Base-by-base conservation (phyloP, 2,888 invertebrate species). In the Ernsta delagoae region DNA sequence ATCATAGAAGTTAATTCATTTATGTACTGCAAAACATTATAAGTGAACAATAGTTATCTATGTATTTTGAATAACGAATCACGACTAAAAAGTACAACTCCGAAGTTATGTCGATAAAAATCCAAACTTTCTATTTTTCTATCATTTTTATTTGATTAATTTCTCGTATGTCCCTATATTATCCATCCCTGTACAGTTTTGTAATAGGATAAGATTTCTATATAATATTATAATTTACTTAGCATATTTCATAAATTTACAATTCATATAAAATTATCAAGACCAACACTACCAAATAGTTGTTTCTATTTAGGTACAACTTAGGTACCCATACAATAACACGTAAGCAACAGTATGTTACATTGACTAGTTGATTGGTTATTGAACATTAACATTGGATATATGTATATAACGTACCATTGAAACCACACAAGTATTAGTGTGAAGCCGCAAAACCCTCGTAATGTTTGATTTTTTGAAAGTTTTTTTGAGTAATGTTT, bases 111-210 rank as follows among this genome's bases (percentile, higher is more conserved):
- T 0, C 5, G 5, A 34, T 11, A 56, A 11, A 56, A 9, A 54
- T 9, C 6, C 34, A 34, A 4, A n/a, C n/a, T n/a, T n/a, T n/a
- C n/a, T 11, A 5, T 56, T 43, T 9, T 24, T 11, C 4, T 59
- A 5, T 63, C 11, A 36, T 36, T 64, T 64, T 43, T n/a, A n/a
- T 24, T 53, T 54, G 5, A 43, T 12, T 34, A 60, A 54, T n/a
- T 36, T 59, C 41, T 59, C 24, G 16, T 36, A 67, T 61, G 67
- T 56, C 31, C 48, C 59, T 59, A 67, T n/a, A n/a, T n/a, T 43
- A 70, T 53, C 53, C 70, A 67, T 74, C 73, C 74, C 73, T 74
- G 74, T 74, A 74, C 73, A 72, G 54, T 71, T 73, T 73, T 70
- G 71, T 72, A 71, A 68, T 69, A 71, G 70, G 71, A 68, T 72